Evolutionary conservation across 2,113 vertebrate species (phyloP), one percentile per base, ranked within the genome.

Genomic region (Illadopsis cleaveri): DNA sequence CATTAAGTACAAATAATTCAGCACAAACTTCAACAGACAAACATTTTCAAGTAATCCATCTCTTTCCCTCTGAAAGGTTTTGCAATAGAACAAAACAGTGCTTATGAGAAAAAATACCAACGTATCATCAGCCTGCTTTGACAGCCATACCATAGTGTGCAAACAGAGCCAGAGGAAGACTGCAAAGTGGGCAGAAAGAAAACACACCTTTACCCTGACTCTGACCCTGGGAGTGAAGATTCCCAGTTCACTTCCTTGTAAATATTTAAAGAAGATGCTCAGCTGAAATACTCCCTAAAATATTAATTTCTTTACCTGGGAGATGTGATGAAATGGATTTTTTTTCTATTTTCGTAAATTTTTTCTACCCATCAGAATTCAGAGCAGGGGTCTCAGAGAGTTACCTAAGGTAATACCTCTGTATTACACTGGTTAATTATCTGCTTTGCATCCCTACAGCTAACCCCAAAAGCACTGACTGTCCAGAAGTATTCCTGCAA

Each of bases 101-200:
- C 25, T 84, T 71, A 65, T 30, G 25, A 51, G 33, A 75, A 89
- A 56, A 73, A 83, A 31, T 2, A 33, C 12, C 45, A 35, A 2
- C 51, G 25, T 47, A 68, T 86, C 51, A 90, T 78, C 47, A 84
- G 48, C 28, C 42, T 81, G 30, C 54, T 75, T 17, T 30, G 14
- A 60, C 17, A 61, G 57, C 25, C 27, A 56, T 10, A 78, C 15
- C 4, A 1, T 6, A 33, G 38, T 37, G 6, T 64, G 51, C 68
- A 91, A 93, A 78, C 11, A 53, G 73, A 91, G 87, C 31, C 22
- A 54, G 88, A 93, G 73, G 24, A 81, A 95, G 93, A 90, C 40
- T 64, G 50, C 4, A 5, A 54, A 53, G 57, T 60, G 40, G 35
- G 70, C 40, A 87, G 73, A 54, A 91, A 78, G 48, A 71, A 94